phyloP scores from a whole-genome alignment of 1,140 invertebrate species.

The Drosophila watanabei region DNA sequence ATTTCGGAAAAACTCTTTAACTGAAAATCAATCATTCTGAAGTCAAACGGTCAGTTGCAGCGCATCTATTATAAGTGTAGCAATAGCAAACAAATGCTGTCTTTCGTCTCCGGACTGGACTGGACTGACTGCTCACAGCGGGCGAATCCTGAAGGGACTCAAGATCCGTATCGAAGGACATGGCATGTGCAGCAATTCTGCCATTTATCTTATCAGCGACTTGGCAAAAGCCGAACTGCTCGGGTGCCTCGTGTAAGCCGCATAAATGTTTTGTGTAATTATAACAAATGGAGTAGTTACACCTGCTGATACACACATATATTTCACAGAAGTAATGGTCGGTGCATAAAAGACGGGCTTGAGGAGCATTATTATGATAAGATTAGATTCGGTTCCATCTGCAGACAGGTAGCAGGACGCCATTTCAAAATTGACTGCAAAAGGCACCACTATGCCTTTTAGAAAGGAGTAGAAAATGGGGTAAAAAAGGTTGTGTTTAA shows the following conservation, averaged over 20 bases:
- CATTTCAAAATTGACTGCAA: background rate
- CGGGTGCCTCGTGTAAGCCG: constrained; percentile 42
- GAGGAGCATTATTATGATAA: constrained; percentile 68
- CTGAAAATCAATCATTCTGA: constrained; percentile 61
- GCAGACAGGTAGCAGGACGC: constrained; percentile 59
- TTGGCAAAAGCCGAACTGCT: constrained; percentile 59
- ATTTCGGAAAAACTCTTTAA: constrained; percentile 62
- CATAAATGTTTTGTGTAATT: constrained; percentile 74
- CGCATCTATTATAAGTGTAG: constrained; percentile 56
- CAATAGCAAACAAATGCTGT: constrained; percentile 45
- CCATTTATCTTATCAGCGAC: constrained; percentile 75
- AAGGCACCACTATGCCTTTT: too few species aligned
- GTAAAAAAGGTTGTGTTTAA: too few species aligned
- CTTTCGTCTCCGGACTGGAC: constrained; percentile 1
- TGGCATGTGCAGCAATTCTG: constrained; percentile 64
- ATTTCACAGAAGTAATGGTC: constrained; percentile 20
- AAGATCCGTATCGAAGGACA: constrained; percentile 18
- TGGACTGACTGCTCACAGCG: constrained; percentile 32
- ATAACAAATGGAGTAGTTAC: constrained; percentile 69
- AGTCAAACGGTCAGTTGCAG: constrained; percentile 51
- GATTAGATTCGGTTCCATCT: constrained; percentile 70
- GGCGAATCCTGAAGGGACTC: constrained; percentile 17
- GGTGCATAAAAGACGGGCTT: constrained; percentile 46
- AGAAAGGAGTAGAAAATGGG: too few species aligned
- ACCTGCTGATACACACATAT: constrained; percentile 45